Evolutionary conservation across 1,140 invertebrate genomes (phyloP).

Genomic region (Propsilocerus akamusi): DNA sequence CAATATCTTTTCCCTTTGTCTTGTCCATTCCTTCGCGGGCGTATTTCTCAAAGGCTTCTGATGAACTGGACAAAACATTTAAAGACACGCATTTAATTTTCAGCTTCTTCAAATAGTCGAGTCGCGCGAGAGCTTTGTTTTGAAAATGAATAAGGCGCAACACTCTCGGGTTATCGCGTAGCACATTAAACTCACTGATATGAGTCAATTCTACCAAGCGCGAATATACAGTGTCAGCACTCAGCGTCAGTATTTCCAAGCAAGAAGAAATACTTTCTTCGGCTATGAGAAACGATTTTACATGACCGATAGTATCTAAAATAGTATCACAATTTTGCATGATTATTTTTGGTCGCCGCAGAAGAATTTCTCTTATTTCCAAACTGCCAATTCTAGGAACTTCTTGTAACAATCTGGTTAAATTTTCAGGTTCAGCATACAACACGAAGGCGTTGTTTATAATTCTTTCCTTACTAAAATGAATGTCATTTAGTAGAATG

Average conservation of each 20-base stretch:
- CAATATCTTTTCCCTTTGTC: constrained; percentile 32
- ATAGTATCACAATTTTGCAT: constrained; percentile 29
- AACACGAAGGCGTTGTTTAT: constrained; percentile 31
- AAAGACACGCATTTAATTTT: constrained; percentile 33
- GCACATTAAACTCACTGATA: constrained; percentile 29
- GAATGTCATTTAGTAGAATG: constrained; percentile 25
- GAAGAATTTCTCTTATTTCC: constrained; percentile 27
- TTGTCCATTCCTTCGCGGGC: constrained; percentile 31
- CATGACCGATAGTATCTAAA: constrained; percentile 25
- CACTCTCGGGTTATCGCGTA: constrained; percentile 31
- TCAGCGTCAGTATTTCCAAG: constrained; percentile 30
- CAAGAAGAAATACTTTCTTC: constrained; percentile 27
- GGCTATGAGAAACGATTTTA: constrained; percentile 27
- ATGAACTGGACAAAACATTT: constrained; percentile 30
- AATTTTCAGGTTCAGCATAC: constrained; percentile 29
- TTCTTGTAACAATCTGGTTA: constrained; percentile 28
- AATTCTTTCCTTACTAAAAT: constrained; percentile 25
- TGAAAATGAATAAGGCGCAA: constrained; percentile 33
- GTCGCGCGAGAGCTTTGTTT: constrained; percentile 28
- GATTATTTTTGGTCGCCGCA: constrained; percentile 29
- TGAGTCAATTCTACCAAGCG: constrained; percentile 27
- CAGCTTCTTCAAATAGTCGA: constrained; percentile 29
- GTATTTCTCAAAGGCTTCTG: constrained; percentile 33
- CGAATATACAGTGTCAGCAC: constrained; percentile 27
- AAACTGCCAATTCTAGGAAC: constrained; percentile 26